Conservation (phyloP, 30 jellyfish, hydroid and myxozoan species). For the Turritopsis dohrnii region DNA sequence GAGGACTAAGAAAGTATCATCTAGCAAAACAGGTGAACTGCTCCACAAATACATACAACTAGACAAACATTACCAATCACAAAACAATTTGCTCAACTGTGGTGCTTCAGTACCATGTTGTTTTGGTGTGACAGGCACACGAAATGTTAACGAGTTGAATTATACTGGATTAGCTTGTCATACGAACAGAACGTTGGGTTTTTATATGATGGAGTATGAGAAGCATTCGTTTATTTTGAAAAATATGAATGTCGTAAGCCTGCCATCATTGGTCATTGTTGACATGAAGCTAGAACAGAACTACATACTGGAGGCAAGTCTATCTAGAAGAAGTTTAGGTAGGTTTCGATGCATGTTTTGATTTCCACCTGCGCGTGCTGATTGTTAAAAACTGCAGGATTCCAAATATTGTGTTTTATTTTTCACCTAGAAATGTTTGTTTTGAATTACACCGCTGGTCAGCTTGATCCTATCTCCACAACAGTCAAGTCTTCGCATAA, state of each 20-base stretch:
- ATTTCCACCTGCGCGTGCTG: too few species aligned
- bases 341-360: neutral
- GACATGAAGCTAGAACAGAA: constrained; percentile 19
- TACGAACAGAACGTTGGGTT: constrained; percentile 66
- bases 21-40: neutral
- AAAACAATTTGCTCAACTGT: neutral
- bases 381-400: too few species aligned
- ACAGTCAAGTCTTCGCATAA: neutral
- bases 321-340: neutral
- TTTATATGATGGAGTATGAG: constrained; percentile 46
- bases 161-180: constrained; percentile 71
- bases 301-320: neutral
- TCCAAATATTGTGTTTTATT: neutral
- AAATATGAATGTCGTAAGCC: constrained; percentile 26
- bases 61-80: neutral
- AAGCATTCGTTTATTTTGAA: constrained; percentile 34
- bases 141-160: neutral
- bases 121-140: neutral
- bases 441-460: neutral
- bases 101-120: constrained; percentile 45
- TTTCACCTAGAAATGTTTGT: neutral
- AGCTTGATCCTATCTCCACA: neutral
- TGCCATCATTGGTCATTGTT: constrained; percentile 14
- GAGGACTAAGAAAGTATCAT: neutral
- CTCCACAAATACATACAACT: neutral